phyloP scores from a whole-genome alignment of 2,797 vertebrate genomes.

The Gallinago stenura region DNA sequence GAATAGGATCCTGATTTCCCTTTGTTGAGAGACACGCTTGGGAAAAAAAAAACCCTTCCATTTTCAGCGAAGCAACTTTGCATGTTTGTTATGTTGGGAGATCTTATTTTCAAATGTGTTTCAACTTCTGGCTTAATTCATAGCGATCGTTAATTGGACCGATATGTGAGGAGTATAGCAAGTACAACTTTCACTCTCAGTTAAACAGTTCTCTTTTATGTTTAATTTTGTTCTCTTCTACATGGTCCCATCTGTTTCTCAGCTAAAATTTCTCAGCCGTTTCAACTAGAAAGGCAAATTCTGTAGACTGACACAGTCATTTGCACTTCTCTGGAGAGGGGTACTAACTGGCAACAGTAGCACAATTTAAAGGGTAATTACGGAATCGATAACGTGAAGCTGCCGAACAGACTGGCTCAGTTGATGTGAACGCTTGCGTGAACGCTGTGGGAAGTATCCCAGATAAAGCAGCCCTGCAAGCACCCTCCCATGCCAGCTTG shows the following conservation, averaged over 20 bases:
- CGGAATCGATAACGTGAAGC: conserved; percentile 36
- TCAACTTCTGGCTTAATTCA: conserved; percentile 57
- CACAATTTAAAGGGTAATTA: conserved; percentile 52
- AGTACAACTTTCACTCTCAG: conserved; percentile 54
- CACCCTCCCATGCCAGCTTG: neutral
- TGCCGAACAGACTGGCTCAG: conserved; percentile 40
- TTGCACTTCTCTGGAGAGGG: conserved; percentile 43
- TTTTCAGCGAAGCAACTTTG: conserved; percentile 35
- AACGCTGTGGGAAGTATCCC: neutral
- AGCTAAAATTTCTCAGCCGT: conserved; percentile 51
- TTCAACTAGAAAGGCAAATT: conserved; percentile 31
- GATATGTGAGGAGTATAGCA: neutral
- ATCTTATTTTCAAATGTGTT: conserved; percentile 52
- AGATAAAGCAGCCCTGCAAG: conserved; percentile 16
- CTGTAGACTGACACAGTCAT: conserved; percentile 49
- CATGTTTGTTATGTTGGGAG: conserved; percentile 1
- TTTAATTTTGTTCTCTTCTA: conserved; percentile 49
- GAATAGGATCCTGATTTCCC: conserved; percentile 60
- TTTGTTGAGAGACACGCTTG: conserved; percentile 65
- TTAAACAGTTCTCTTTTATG: conserved; percentile 48
- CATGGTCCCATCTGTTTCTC: conserved; percentile 61
- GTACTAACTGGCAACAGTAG: conserved; percentile 45
- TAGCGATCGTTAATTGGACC: conserved; percentile 48
- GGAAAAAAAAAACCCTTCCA: neutral
- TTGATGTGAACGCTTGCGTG: conserved; percentile 7